Conservation (phyloP, 2,888 invertebrate species). For the Epirrhoe alternata region DNA sequence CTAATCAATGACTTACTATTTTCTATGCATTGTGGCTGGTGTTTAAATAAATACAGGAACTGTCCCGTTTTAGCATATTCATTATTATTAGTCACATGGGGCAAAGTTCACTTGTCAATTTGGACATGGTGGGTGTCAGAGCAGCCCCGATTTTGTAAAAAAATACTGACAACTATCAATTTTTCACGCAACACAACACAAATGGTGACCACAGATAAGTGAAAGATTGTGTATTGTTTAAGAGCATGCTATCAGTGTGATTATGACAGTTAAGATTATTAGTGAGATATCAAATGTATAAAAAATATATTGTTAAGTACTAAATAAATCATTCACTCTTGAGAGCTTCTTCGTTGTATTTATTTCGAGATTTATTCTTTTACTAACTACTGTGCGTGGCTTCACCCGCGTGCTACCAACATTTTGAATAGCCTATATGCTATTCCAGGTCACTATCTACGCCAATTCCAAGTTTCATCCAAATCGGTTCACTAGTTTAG, state of each 20-base stretch:
- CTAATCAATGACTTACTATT: constrained; percentile 68
- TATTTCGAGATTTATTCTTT: too few relatives aligned
- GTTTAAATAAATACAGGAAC: constrained; percentile 51
- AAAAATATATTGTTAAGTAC: too few relatives aligned
- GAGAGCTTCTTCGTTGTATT: too few relatives aligned
- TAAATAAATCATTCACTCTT: too few relatives aligned
- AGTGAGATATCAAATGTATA: too few relatives aligned
- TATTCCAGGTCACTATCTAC: too few relatives aligned
- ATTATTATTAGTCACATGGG: constrained; percentile 55
- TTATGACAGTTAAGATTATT: constrained; percentile 64
- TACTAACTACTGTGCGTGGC: too few relatives aligned
- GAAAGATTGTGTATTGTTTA: constrained; percentile 54
- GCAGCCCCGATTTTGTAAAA: constrained; percentile 64
- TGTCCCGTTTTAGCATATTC: constrained; percentile 49
- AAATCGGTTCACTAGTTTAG: too few relatives aligned
- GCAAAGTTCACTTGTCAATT: constrained; percentile 66
- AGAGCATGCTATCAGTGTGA: constrained; percentile 64
- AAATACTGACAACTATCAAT: constrained; percentile 20
- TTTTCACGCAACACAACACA: constrained; percentile 45
- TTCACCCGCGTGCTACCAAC: too few relatives aligned
- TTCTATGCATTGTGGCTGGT: constrained; percentile 70
- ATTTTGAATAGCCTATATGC: too few relatives aligned
- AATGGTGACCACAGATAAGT: constrained; percentile 46
- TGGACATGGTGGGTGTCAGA: constrained; percentile 54
- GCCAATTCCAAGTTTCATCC: too few relatives aligned